Evolutionary conservation across 2,888 invertebrate genomes (phyloP).

Genomic region (Hoplodrina blanda): DNA sequence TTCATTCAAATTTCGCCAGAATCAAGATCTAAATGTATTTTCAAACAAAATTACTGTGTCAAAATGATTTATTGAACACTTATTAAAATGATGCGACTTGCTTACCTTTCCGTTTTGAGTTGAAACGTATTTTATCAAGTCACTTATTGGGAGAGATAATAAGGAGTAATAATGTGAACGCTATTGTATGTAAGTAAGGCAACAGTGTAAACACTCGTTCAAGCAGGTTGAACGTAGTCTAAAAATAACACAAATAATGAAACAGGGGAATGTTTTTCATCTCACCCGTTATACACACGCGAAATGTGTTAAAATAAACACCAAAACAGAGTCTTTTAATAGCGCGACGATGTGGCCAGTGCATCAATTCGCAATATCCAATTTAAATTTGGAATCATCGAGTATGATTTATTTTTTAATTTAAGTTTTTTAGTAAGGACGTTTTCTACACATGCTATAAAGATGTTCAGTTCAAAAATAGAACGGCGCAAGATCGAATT

Average conservation of each 20-base stretch:
- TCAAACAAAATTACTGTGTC: conserved; percentile 77
- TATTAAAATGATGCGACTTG: conserved; percentile 55
- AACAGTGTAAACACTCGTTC: conserved; percentile 85
- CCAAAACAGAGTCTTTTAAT: conserved; percentile 88
- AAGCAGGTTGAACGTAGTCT: conserved; percentile 88
- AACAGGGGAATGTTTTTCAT: conserved; percentile 91
- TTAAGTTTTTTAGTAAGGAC: conserved; percentile 71
- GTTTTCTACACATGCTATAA: conserved; percentile 78
- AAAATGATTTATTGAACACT: conserved; percentile 76
- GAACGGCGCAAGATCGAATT: conserved; percentile 71
- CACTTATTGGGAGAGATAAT: conserved; percentile 64
- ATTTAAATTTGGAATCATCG: conserved; percentile 81
- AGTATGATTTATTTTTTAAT: conserved; percentile 85
- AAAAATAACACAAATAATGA: conserved; percentile 90
- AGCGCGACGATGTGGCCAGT: conserved; percentile 86
- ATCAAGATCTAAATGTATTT: conserved; percentile 76
- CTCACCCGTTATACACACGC: conserved; percentile 88
- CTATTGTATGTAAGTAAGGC: conserved; percentile 85
- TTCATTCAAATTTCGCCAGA: conserved; percentile 76
- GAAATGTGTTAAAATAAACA: conserved; percentile 90
- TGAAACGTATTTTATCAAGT: conserved; percentile 47
- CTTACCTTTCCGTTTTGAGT: conserved; percentile 39
- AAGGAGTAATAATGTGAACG: conserved; percentile 82
- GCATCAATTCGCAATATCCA: conserved; percentile 85
- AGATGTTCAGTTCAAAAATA: conserved; percentile 79